Conservation (phyloP, 2,113 vertebrate genomes). For the Gnathonemus echidnorhynchus region DNA sequence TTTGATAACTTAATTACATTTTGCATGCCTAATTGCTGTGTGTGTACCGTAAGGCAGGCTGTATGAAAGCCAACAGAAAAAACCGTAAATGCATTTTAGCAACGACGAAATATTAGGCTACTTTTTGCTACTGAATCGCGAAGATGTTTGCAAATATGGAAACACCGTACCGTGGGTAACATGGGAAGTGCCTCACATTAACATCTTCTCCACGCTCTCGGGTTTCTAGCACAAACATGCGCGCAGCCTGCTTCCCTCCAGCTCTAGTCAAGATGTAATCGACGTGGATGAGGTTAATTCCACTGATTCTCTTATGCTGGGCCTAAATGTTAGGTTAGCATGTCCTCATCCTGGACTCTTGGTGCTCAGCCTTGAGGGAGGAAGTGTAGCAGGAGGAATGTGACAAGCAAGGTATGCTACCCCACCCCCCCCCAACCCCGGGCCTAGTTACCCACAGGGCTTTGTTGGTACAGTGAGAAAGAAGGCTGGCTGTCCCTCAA, state of each 20-base stretch:
- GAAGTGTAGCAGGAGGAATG: neutral
- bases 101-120: neutral
- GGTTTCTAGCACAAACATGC: neutral
- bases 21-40: neutral
- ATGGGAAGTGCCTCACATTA: neutral
- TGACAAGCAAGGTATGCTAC: neutral
- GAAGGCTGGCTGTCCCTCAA: neutral
- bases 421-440: neutral
- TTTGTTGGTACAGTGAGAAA: neutral
- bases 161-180: neutral
- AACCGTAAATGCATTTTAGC: neutral
- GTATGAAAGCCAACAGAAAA: neutral
- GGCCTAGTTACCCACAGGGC: neutral
- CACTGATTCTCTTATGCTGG: neutral
- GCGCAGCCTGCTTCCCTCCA: neutral
- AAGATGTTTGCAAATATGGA: neutral
- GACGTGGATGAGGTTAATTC: neutral
- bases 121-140: neutral
- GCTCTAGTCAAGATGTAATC: neutral
- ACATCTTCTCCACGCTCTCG: neutral
- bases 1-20: neutral
- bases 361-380: neutral
- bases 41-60: neutral
- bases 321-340: neutral
- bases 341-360: neutral